A percentile compares a stretch with the other conserved stretches of the same genome.
phyloP scores from a whole-genome alignment of 2,888 invertebrate species.

The Amblyjoppa fuscipennis region DNA sequence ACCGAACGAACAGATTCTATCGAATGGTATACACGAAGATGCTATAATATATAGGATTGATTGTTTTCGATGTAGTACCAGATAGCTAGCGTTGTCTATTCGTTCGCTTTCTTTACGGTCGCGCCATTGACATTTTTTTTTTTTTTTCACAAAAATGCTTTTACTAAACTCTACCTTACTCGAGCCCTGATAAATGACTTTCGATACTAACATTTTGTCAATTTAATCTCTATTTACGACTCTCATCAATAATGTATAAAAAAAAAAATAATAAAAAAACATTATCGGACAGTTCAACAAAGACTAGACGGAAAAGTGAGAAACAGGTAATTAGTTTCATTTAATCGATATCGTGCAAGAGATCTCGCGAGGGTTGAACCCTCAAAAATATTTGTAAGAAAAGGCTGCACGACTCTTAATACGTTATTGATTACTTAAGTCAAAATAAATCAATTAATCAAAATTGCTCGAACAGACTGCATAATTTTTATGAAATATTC shows the following conservation, averaged over 20 bases:
- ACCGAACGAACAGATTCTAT: constrained; percentile 14
- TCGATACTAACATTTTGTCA: background rate
- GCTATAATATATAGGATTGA: constrained; percentile 33
- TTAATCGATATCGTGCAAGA: background rate
- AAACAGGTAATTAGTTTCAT: background rate
- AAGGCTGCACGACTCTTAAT: background rate
- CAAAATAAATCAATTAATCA: background rate
- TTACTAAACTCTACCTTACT: background rate
- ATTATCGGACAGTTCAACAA: background rate
- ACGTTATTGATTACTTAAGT: background rate
- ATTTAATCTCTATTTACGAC: background rate
- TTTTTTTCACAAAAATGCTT: constrained; percentile 7
- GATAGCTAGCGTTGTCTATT: background rate
- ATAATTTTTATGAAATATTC: background rate
- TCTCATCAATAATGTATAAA: background rate
- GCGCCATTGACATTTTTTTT: background rate
- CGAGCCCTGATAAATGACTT: constrained; percentile 6
- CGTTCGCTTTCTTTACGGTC: background rate
- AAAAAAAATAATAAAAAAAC: background rate
- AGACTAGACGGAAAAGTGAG: background rate
- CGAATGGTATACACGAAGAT: constrained; percentile 16
- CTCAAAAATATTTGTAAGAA: background rate
- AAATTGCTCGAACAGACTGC: background rate
- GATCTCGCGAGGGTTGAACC: background rate
- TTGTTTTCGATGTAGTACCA: constrained; percentile 34